phyloP scores from a whole-genome alignment of 2,888 invertebrate species.

The Eupithecia dodoneata region DNA sequence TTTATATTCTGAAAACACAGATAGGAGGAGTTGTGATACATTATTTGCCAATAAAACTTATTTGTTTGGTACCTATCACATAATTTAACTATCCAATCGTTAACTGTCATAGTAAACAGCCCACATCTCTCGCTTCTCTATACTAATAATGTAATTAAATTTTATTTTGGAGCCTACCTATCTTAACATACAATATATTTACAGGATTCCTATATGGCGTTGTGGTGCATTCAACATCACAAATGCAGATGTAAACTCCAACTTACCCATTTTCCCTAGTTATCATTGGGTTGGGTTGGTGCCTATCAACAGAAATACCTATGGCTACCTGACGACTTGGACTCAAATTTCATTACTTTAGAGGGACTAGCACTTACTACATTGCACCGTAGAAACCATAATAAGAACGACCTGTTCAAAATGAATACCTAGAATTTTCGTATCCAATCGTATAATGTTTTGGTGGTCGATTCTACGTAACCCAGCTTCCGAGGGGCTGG shows the following conservation, averaged over 20 bases:
- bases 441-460: not conserved
- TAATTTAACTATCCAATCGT: not conserved
- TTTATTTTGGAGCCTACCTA: not conserved
- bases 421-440: not conserved
- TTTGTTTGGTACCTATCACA: not conserved
- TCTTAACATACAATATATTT: not conserved
- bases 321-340: not conserved
- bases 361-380: not conserved
- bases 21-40: not conserved
- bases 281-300: not conserved
- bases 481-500: not conserved
- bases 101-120: not conserved
- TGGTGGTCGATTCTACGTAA: not conserved
- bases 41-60: slow-evolving; percentile 4
- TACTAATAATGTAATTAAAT: not conserved
- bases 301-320: not conserved
- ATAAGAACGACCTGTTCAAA: not conserved
- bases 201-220: not conserved
- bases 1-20: slow-evolving; percentile 27
- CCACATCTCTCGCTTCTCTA: not conserved
- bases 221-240: not conserved
- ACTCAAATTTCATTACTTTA: not conserved
- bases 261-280: not conserved
- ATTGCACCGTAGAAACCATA: too few relatives aligned
- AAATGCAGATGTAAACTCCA: not conserved